Conservation (phyloP, 1,140 invertebrate species). For the Neodiprion virginianus region DNA sequence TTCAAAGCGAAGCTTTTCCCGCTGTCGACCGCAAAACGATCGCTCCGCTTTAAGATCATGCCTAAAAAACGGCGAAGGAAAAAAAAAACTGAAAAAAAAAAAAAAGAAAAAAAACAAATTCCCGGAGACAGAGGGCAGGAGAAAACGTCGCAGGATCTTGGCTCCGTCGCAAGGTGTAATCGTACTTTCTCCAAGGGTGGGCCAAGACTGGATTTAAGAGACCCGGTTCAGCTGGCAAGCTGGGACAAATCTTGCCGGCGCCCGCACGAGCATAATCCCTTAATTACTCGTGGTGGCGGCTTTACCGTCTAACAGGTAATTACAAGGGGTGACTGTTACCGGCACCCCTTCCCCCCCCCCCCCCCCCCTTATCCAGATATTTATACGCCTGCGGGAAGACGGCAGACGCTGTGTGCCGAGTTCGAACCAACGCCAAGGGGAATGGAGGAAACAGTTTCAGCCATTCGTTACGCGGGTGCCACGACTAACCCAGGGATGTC, state of each 20-base stretch:
- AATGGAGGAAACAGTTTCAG: constrained; percentile 35
- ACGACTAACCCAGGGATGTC: too few species aligned
- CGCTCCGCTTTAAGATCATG: too few species aligned
- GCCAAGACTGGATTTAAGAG: constrained; percentile 8
- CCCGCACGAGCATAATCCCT: constrained; percentile 40
- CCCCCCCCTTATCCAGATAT: constrained; percentile 31
- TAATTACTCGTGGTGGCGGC: constrained; percentile 39
- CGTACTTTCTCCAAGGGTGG: not conserved
- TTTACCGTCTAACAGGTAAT: constrained; percentile 40
- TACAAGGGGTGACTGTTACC: constrained; percentile 39
- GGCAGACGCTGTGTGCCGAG: not conserved
- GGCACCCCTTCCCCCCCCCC: constrained; percentile 17
- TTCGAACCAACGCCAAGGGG: constrained; percentile 29
- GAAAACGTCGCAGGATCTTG: too few species aligned
- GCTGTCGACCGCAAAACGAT: too few species aligned
- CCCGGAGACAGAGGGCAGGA: too few species aligned
- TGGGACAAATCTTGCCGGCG: constrained; percentile 37
- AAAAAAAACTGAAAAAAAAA: too few species aligned
- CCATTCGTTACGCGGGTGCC: too few species aligned
- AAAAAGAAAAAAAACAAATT: too few species aligned
- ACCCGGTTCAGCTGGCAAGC: constrained; percentile 18
- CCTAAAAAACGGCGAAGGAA: too few species aligned
- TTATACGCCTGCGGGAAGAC: constrained; percentile 33
- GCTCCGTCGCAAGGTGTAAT: too few species aligned
- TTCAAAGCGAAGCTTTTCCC: too few species aligned